Evolutionary conservation across 2,888 invertebrate genomes (phyloP), one percentile per base, ranked within the genome.

Genomic region (Stenurella melanura): DNA sequence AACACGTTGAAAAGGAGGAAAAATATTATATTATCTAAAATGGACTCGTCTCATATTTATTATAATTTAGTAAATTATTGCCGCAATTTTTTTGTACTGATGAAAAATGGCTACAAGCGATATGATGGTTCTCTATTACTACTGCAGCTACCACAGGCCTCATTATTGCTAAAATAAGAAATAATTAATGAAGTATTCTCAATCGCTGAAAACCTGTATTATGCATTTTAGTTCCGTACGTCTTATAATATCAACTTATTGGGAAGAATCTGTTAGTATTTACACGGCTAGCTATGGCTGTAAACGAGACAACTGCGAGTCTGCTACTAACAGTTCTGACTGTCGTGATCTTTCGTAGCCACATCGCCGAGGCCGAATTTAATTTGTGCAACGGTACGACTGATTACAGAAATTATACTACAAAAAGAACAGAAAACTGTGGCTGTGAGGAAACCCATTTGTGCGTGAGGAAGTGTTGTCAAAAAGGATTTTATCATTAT

Each of bases 391-490:
- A 38, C 12, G 17, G 12, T 34, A 34, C 17, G 9, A n/a, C 10
- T 54, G 19, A 58, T 42, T 72, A 63, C 54, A 18, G 17, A 15
- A 26, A 18, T 1, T 72, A 72, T 15, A 63, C 72, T 12, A 17
- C 21, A 12, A 56, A 12, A 21, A 10, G 0, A 18, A 63, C 19
- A 5, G 42, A 69, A 26, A 56, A 26, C 12, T 68, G 63, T 17
- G 63, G 63, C 6, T 72, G 72, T 19, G 63, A 54, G 0, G 7
- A 17, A 12, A 19, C 26, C 5, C n/a, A 6, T 38, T 30, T 17
- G 38, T 72, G 72, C 54, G 54, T 72, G 7, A 42, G 63, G 54
- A 72, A 72, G 30, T 72, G 72, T 34, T 72, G 72, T 11, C n/a
- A 30, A 21, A 17, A 18, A 7, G 72, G 72, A 19, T 72, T 72